These are phyloP conservation scores for Psettodes erumei DNA, from an alignment of 2,113 vertebrate genomes.

Conservation along the genomic window DNA sequence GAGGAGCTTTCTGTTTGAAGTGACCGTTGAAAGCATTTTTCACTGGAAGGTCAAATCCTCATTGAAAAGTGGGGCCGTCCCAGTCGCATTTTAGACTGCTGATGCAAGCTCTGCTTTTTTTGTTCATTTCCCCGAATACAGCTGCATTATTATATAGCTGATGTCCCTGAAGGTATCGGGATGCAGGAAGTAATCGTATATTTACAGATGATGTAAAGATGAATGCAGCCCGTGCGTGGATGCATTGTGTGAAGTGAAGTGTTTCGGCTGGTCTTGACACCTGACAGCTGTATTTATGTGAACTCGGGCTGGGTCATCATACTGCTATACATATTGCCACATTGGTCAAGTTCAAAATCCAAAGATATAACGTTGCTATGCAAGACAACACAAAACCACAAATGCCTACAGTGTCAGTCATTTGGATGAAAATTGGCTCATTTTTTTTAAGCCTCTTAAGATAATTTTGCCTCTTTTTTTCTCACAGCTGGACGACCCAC, in stretches of 20 bases:
- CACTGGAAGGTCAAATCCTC: not conserved
- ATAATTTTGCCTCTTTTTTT: slow-evolving; percentile 35
- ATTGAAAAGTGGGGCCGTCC: not conserved
- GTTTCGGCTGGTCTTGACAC: no score
- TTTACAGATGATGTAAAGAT: not conserved
- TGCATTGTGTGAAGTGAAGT: no score
- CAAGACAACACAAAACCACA: no score
- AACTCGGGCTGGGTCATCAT: no score
- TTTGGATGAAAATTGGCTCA: no score
- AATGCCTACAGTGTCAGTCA: not conserved
- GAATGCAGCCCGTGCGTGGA: not conserved
- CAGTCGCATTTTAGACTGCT: not conserved
- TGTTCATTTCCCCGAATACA: no score
- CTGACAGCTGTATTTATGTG: no score
- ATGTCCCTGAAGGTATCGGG: not conserved
- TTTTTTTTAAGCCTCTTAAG: not conserved
- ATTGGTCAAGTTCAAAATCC: no score
- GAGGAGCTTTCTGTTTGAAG: not conserved
- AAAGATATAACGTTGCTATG: no score
- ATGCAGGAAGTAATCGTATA: not conserved
- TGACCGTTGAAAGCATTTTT: not conserved
- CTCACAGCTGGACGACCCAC: slow-evolving; percentile 89
- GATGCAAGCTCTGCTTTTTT: not conserved
- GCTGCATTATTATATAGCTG: no score
- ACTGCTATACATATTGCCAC: no score